phyloP scores from a whole-genome alignment of 2,113 vertebrate species.

The Heteronetta atricapilla region DNA sequence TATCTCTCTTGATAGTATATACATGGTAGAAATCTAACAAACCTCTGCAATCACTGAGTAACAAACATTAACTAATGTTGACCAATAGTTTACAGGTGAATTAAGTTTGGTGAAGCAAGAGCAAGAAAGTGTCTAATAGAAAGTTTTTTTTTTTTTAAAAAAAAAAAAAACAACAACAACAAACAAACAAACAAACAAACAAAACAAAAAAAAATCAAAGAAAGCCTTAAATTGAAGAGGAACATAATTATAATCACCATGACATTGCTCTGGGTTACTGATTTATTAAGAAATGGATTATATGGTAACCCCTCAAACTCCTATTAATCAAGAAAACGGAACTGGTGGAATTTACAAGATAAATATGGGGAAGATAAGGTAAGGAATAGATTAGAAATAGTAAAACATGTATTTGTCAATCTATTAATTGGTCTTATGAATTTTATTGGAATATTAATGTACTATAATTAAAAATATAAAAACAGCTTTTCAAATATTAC shows the following conservation, averaged over 20 bases:
- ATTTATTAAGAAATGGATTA: neutral
- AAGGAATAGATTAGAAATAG: neutral
- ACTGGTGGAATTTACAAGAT: neutral
- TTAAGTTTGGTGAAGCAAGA: neutral
- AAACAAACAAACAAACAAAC: too few species aligned
- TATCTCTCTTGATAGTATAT: neutral
- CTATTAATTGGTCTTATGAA: neutral
- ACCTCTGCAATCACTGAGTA: neutral
- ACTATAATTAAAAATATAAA: neutral
- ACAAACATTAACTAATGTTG: neutral
- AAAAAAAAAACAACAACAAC: too few species aligned
- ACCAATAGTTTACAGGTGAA: neutral
- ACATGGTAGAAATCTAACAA: neutral
- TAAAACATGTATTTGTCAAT: neutral
- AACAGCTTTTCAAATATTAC: neutral
- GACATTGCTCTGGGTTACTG: rapidly evolving
- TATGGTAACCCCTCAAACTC: rapidly evolving
- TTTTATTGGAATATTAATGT: neutral
- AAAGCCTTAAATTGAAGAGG: rapidly evolving
- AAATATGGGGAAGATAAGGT: neutral
- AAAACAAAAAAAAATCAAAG: too few species aligned
- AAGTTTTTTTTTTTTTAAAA: too few species aligned
- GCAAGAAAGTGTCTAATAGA: neutral
- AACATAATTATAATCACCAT: rapidly evolving
- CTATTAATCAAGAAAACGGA: neutral